Conservation (phyloP, 2,113 vertebrate genomes). For the Caranx melampygus region DNA sequence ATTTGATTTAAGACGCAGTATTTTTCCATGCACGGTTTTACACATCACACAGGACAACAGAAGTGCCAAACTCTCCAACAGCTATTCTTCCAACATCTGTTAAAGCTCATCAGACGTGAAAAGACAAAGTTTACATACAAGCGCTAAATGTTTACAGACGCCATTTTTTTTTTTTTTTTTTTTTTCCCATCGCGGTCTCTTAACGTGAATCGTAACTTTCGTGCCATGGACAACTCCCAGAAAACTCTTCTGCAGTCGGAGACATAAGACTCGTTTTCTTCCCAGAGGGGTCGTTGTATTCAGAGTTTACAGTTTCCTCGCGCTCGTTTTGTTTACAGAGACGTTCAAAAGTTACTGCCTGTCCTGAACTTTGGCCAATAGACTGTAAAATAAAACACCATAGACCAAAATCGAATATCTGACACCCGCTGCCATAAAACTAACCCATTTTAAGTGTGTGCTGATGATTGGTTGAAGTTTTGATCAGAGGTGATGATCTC, state of each 20-base stretch:
- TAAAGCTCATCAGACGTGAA: constrained; percentile 17
- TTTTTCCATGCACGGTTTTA: constrained; percentile 45
- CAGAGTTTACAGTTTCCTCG: constrained; percentile 66
- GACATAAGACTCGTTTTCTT: constrained; percentile 4
- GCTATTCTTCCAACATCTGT: constrained; percentile 41
- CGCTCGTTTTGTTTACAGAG: constrained; percentile 73
- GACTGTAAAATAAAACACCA: constrained; percentile 36
- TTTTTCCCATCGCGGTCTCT: constrained; percentile 42
- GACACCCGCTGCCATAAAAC: constrained; percentile 48
- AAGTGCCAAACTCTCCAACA: constrained; percentile 75
- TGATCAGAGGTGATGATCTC: constrained; percentile 5
- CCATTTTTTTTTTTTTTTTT: background rate
- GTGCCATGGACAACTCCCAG: constrained; percentile 46
- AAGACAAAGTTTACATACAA: constrained; percentile 78
- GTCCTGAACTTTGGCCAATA: constrained; percentile 15
- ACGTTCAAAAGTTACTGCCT: constrained; percentile 53
- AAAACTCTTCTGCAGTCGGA: constrained; percentile 21
- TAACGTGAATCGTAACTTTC: constrained; percentile 32
- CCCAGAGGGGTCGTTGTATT: background rate
- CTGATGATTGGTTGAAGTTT: constrained; percentile 6
- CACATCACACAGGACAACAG: constrained; percentile 36
- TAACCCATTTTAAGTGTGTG: background rate
- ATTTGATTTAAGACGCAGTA: background rate
- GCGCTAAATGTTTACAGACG: constrained; percentile 81
- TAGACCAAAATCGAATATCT: constrained; percentile 36